Conservation (phyloP, 2,113 vertebrate genomes). For the Sinocyclocheilus maitianheensis region DNA sequence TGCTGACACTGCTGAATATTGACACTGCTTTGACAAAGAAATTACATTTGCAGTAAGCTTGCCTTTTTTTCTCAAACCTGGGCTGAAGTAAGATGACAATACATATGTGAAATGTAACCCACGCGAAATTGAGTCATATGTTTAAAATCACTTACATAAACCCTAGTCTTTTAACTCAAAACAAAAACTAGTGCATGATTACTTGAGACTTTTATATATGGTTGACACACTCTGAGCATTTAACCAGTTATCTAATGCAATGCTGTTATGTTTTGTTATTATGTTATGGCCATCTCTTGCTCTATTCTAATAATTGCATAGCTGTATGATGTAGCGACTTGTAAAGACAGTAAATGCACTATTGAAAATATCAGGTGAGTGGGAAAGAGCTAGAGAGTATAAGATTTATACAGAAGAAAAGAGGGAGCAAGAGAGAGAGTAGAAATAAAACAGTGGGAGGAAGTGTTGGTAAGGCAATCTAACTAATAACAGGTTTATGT, state of each 20-base stretch:
- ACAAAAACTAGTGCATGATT: background rate
- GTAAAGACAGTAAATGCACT: background rate
- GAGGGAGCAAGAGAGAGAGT: too few relatives aligned
- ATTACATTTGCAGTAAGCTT: background rate
- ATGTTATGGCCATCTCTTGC: background rate
- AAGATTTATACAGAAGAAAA: background rate
- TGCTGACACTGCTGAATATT: background rate
- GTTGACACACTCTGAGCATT: background rate
- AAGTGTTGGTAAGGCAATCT: too few relatives aligned
- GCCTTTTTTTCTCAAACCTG: background rate
- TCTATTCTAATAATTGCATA: background rate
- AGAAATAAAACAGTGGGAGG: too few relatives aligned
- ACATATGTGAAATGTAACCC: background rate
- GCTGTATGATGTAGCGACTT: background rate
- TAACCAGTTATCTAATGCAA: background rate
- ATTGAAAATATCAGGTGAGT: slow-evolving; percentile 12
- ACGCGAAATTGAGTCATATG: background rate
- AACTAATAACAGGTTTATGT: slow-evolving; percentile 8
- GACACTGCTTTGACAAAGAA: slow-evolving; percentile 5
- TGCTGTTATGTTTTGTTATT: background rate
- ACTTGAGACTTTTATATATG: background rate
- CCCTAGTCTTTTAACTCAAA: background rate
- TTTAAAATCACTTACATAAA: background rate
- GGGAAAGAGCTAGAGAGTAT: background rate
- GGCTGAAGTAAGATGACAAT: background rate